These are phyloP conservation scores for Cyphomyrmex costatus DNA, from an alignment of 1,140 invertebrate genomes.

Conservation along the genomic window DNA sequence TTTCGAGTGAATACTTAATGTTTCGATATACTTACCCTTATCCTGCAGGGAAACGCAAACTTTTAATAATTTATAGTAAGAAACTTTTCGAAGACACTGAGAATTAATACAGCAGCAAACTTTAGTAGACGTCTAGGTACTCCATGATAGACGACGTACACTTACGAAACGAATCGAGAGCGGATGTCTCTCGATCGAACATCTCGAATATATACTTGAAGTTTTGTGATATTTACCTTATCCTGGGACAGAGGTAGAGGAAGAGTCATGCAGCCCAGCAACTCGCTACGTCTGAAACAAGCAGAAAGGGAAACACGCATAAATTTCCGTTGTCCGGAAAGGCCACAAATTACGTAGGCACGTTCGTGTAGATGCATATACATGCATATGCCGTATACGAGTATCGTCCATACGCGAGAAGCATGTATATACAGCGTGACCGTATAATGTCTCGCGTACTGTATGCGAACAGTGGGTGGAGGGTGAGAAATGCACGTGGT, in stretches of 20 bases:
- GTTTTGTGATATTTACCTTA: slow-evolving; percentile 86
- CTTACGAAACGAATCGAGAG: slow-evolving; percentile 21
- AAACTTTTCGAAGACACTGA: slow-evolving; percentile 13
- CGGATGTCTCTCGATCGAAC: slow-evolving; percentile 15
- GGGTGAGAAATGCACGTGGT: slow-evolving; percentile 80
- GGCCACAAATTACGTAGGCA: background rate
- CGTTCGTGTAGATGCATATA: background rate
- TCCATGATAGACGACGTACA: background rate
- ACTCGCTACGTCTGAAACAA: slow-evolving; percentile 89
- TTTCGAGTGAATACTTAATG: slow-evolving; percentile 21
- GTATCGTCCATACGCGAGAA: slow-evolving; percentile 14
- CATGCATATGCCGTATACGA: background rate
- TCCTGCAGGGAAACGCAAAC: background rate
- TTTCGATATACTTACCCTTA: background rate
- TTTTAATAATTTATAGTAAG: slow-evolving; percentile 28
- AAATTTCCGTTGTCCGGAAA: slow-evolving; percentile 27
- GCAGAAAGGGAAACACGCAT: slow-evolving; percentile 66
- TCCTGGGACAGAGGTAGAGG: slow-evolving; percentile 89
- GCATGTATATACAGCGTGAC: slow-evolving; percentile 23
- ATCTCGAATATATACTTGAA: background rate
- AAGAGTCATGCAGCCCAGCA: slow-evolving; percentile 91
- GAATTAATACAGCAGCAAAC: background rate
- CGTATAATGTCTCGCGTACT: slow-evolving; percentile 50
- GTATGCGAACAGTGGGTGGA: slow-evolving; percentile 12
- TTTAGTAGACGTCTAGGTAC: background rate